A percentile compares a stretch with the other conserved stretches of the same genome.
These are phyloP conservation scores for Rhaphigaster nebulosa DNA, from an alignment of 2,888 invertebrate species.

Conservation along the genomic window DNA sequence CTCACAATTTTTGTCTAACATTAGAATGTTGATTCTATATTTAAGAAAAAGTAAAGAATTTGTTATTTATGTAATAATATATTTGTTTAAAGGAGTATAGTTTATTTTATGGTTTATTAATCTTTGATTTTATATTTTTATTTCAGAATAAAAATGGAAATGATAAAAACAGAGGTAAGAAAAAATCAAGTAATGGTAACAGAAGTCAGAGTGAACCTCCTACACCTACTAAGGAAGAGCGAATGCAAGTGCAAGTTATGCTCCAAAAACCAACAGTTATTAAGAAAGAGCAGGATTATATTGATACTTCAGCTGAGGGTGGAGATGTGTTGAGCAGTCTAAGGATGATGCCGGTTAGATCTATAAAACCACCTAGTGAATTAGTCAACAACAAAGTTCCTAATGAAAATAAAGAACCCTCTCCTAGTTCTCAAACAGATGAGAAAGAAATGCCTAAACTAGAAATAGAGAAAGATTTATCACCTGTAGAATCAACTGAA, in stretches of 20 bases:
- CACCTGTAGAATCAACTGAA: conserved; percentile 61
- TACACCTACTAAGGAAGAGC: conserved; percentile 27
- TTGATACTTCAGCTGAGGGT: conserved; percentile 64
- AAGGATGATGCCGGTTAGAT: conserved; percentile 64
- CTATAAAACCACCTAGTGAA: neutral
- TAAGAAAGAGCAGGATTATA: conserved; percentile 61
- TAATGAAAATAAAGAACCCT: neutral
- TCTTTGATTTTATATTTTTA: conserved; percentile 6
- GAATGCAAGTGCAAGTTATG: conserved; percentile 32
- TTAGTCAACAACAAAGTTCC: neutral
- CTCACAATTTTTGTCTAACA: neutral
- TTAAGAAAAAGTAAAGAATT: neutral
- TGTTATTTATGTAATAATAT: neutral
- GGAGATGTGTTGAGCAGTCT: conserved; percentile 63
- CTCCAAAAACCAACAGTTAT: conserved; percentile 51
- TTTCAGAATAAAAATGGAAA: conserved; percentile 36
- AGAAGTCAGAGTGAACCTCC: conserved; percentile 53
- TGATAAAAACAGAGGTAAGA: conserved; percentile 46
- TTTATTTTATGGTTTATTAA: neutral
- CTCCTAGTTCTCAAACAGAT: conserved; percentile 13
- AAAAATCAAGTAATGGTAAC: conserved; percentile 36
- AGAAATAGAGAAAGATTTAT: conserved; percentile 63
- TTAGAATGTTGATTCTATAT: neutral
- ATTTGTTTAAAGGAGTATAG: neutral
- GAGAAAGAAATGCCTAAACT: conserved; percentile 63